phyloP scores from a whole-genome alignment of 2,113 vertebrate genomes.

The Potamarius usumacintae region DNA sequence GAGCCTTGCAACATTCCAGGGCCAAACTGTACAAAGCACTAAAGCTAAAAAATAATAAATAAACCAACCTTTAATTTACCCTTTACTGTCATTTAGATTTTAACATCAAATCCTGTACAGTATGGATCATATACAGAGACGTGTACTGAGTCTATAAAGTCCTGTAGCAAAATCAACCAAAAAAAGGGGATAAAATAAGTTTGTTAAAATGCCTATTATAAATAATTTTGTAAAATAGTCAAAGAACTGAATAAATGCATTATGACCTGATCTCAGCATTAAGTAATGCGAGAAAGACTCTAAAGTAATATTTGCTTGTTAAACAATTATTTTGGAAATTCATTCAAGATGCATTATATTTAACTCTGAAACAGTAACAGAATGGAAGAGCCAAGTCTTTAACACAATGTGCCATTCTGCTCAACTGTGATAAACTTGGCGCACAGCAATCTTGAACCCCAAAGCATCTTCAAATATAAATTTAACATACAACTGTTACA shows the following conservation, averaged over 20 bases:
- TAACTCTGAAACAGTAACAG: conserved; percentile 4
- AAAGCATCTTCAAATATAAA: conserved; percentile 63
- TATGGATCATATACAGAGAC: conserved; percentile 11
- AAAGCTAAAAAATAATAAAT: neutral
- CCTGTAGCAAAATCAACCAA: neutral
- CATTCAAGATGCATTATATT: neutral
- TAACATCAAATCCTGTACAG: conserved; percentile 25
- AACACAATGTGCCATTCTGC: conserved; percentile 40
- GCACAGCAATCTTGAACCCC: conserved; percentile 63
- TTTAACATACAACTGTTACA: conserved; percentile 71
- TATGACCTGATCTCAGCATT: conserved; percentile 54
- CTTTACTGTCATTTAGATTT: neutral
- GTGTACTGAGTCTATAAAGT: conserved; percentile 2
- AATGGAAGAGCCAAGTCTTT: neutral
- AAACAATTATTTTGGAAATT: conserved; percentile 13
- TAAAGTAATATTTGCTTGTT: neutral
- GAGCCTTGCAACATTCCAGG: neutral
- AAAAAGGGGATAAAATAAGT: conserved; percentile 18
- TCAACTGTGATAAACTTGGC: conserved; percentile 63
- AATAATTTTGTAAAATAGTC: conserved; percentile 43
- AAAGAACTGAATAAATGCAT: conserved; percentile 49
- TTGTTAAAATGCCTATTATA: conserved; percentile 18
- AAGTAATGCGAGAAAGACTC: conserved; percentile 22
- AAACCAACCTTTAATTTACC: conserved; percentile 1
- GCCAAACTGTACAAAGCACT: neutral